Evolutionary conservation across 2,113 vertebrate genomes (phyloP).

Genomic region (Bubo blakistoni): DNA sequence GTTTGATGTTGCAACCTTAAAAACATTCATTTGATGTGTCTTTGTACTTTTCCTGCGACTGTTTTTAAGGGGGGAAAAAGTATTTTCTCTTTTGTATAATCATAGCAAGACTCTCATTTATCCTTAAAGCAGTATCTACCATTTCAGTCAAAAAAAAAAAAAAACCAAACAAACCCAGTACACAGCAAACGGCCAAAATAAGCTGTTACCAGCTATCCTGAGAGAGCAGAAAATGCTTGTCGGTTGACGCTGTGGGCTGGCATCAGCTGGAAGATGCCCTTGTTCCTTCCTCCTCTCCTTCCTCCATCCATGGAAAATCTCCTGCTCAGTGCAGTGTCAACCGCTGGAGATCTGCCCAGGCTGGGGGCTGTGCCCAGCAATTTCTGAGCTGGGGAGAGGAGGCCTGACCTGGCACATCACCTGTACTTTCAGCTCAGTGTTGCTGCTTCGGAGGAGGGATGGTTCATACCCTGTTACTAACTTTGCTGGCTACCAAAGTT

Average conservation of each 20-base stretch:
- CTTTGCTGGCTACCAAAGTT: not conserved
- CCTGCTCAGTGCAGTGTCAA: fast-evolving
- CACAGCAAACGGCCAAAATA: not conserved
- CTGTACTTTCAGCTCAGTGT: not conserved
- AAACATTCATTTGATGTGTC: too few relatives aligned
- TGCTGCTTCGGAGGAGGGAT: not conserved
- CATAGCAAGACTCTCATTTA: not conserved
- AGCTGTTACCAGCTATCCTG: not conserved
- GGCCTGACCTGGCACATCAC: too few relatives aligned
- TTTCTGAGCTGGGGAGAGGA: not conserved
- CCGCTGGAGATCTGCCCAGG: fast-evolving
- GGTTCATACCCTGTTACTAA: too few relatives aligned
- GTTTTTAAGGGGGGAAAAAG: not conserved
- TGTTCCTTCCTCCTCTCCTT: not conserved
- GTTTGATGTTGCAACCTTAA: not conserved
- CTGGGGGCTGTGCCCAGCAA: fast-evolving
- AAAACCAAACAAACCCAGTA: not conserved
- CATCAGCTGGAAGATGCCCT: not conserved
- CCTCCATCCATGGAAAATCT: not conserved
- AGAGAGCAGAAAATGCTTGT: not conserved
- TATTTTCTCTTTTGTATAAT: not conserved
- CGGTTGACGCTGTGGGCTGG: not conserved
- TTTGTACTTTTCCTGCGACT: not conserved
- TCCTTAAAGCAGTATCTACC: not conserved
- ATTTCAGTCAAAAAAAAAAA: not conserved